Evolutionary conservation across 2,113 vertebrate species (phyloP).

Genomic region (Salminus brasiliensis): DNA sequence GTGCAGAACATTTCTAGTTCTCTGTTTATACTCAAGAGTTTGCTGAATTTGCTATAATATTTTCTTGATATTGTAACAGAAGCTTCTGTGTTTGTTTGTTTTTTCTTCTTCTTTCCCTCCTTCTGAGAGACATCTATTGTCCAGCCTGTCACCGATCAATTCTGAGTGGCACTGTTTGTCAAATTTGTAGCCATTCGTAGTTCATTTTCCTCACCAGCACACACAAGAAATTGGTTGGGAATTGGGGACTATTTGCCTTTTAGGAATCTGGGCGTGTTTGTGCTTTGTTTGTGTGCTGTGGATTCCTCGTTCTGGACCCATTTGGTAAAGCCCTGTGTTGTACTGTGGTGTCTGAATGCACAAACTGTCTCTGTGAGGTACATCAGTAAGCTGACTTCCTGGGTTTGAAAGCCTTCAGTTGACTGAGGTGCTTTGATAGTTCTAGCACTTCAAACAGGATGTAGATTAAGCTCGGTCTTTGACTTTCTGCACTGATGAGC

Average conservation of each 20-base stretch:
- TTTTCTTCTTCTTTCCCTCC: neutral
- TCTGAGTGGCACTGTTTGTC: neutral
- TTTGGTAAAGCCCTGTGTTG: conserved; percentile 20
- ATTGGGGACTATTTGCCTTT: conserved; percentile 8
- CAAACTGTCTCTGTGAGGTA: neutral
- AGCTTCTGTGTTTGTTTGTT: neutral
- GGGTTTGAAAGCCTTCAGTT: neutral
- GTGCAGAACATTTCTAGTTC: conserved; percentile 19
- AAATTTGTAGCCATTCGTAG: neutral
- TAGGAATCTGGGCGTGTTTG: conserved; percentile 13
- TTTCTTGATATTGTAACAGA: neutral
- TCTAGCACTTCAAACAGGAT: neutral
- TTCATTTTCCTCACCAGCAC: neutral
- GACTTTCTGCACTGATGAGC: too few species aligned
- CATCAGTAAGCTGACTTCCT: conserved; percentile 36
- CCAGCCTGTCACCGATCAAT: neutral
- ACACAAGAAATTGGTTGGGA: neutral
- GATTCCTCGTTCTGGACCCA: neutral
- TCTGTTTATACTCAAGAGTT: conserved; percentile 31
- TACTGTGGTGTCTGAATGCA: neutral
- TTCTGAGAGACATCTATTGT: neutral
- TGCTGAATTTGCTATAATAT: conserved; percentile 4
- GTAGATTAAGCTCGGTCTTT: neutral
- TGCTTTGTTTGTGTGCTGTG: conserved; percentile 9
- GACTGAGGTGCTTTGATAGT: neutral